Conservation (phyloP, 2,797 vertebrate genomes). For the Apogon hyalosoma region DNA sequence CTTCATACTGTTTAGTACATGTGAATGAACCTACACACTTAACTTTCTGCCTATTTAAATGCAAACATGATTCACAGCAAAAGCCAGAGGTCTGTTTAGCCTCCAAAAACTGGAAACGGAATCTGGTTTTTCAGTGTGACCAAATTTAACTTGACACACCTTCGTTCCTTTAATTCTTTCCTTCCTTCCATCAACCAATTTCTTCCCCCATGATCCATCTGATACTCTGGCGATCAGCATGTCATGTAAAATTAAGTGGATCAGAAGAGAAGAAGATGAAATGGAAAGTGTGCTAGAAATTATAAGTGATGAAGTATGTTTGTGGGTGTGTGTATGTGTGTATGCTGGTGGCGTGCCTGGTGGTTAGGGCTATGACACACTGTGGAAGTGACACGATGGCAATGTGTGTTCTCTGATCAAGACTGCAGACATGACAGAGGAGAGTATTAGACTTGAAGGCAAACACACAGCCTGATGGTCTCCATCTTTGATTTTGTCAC, state of each 20-base stretch:
- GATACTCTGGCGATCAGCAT: conserved; percentile 58
- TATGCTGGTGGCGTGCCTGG: conserved; percentile 28
- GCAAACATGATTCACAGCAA: conserved; percentile 30
- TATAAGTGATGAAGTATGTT: conserved; percentile 37
- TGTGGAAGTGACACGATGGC: conserved; percentile 53
- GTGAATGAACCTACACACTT: conserved; percentile 5
- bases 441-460: conserved; percentile 47
- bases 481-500: conserved; percentile 42
- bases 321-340: conserved; percentile 26
- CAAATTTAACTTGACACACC: conserved; percentile 56
- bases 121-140: conserved; percentile 60
- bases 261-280: conserved; percentile 53
- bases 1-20: background rate
- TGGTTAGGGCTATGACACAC: conserved; percentile 45
- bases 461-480: conserved; percentile 36
- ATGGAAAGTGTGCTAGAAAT: conserved; percentile 59
- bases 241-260: conserved; percentile 71
- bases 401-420: conserved; percentile 70
- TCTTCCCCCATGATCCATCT: conserved; percentile 38
- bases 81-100: conserved; percentile 65
- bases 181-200: conserved; percentile 14
- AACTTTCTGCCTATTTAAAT: conserved; percentile 40
- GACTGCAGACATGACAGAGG: conserved; percentile 49
- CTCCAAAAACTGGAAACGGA: conserved; percentile 44
- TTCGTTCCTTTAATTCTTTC: conserved; percentile 12